These are phyloP conservation scores for Dinothrombium tinctorium DNA, from an alignment of 1,140 invertebrate genomes.

Conservation along the genomic window DNA sequence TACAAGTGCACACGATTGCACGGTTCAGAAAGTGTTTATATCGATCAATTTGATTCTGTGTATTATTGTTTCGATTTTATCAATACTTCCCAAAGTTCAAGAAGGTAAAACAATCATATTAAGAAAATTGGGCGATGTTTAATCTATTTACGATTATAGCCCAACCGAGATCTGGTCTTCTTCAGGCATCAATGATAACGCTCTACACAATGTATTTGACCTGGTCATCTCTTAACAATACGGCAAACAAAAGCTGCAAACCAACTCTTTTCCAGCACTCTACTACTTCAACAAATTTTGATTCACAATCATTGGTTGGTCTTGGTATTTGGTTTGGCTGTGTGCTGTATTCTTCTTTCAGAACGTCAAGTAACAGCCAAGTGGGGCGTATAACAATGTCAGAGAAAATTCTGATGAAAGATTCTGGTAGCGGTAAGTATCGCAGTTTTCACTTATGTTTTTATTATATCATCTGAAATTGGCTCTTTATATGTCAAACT, in stretches of 20 bases:
- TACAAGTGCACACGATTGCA: conserved; percentile 56
- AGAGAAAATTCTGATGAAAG: conserved; percentile 44
- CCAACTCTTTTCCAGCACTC: conserved; percentile 25
- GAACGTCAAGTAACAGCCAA: conserved; percentile 33
- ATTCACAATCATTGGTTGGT: conserved; percentile 66
- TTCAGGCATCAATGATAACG: conserved; percentile 63
- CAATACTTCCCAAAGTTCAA: conserved; percentile 76
- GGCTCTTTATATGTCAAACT: conserved; percentile 10
- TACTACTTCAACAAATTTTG: conserved; percentile 27
- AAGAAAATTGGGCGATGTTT: conserved; percentile 15
- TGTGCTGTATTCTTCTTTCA: conserved; percentile 70
- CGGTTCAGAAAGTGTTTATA: conserved; percentile 88
- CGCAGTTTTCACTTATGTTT: conserved; percentile 4
- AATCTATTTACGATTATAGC: conserved; percentile 18
- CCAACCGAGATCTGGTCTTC: conserved; percentile 52
- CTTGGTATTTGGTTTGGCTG: conserved; percentile 80
- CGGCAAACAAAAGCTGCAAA: conserved; percentile 40
- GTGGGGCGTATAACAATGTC: conserved; percentile 43
- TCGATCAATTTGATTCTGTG: conserved; percentile 84
- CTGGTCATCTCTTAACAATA: conserved; percentile 86
- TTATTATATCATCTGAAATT: conserved; percentile 1
- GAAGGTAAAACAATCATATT: conserved; percentile 27
- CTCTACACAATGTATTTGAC: conserved; percentile 87
- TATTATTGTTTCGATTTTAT: conserved; percentile 54
- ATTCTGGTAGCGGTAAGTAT: conserved; percentile 25